A percentile compares a stretch with the other conserved stretches of the same genome.
phyloP scores from a whole-genome alignment of 2,888 invertebrate species.

The Gortyna flavago region DNA sequence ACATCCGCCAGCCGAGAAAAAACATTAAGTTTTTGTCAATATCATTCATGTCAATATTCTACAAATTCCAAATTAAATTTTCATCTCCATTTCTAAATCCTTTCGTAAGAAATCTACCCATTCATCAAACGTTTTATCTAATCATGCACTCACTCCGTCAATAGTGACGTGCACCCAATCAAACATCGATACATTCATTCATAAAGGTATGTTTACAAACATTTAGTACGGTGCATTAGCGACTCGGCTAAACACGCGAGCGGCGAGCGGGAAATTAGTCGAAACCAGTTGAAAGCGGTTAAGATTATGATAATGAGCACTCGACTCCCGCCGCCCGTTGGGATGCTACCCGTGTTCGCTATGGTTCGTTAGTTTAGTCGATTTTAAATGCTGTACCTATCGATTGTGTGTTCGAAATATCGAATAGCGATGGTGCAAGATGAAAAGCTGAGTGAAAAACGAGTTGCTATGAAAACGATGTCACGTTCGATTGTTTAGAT shows the following conservation, averaged over 20 bases:
- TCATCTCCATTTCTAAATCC: constrained; percentile 1
- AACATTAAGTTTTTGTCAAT: background rate
- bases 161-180: constrained; percentile 58
- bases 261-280: constrained; percentile 75
- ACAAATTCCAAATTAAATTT: constrained; percentile 2
- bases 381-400: constrained; percentile 59
- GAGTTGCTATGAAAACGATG: constrained; percentile 13
- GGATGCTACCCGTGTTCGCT: constrained; percentile 66
- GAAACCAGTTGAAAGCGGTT: constrained; percentile 74
- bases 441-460: constrained; percentile 12
- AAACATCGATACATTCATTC: constrained; percentile 64
- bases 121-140: constrained; percentile 38
- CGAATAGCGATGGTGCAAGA: background rate
- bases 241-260: constrained; percentile 70
- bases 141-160: constrained; percentile 41
- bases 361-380: constrained; percentile 61
- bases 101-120: constrained; percentile 11
- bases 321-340: constrained; percentile 65
- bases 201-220: constrained; percentile 70
- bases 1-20: background rate
- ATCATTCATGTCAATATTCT: background rate
- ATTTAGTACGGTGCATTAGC: constrained; percentile 65
- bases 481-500: constrained; percentile 19
- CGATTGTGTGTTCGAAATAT: constrained; percentile 31
- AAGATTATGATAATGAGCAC: constrained; percentile 80